Percentiles rank a stretch among this genome's conserved stretches.
Conservation (phyloP, 2,888 invertebrate genomes). For the Anoplius nigerrimus region DNA sequence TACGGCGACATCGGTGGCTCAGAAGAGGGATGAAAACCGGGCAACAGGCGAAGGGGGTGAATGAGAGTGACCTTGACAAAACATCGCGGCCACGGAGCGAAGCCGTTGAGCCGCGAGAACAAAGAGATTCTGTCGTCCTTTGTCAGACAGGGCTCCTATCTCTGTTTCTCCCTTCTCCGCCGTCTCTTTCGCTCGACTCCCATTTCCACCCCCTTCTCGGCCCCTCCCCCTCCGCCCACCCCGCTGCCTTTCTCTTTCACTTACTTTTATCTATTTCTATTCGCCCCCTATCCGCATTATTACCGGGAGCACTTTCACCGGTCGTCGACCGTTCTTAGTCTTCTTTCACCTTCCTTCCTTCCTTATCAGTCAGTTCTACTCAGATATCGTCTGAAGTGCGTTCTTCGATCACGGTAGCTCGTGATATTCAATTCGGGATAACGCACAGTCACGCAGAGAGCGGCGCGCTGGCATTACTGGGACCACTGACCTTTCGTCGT, state of each 20-base stretch:
- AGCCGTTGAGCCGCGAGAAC: slow-evolving; percentile 73
- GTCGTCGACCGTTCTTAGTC: too few species aligned
- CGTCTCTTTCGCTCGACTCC: slow-evolving; percentile 42
- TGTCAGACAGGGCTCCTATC: slow-evolving; percentile 65
- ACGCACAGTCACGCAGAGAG: slow-evolving; percentile 34
- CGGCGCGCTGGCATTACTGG: slow-evolving; percentile 21
- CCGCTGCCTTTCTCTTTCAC: slow-evolving; percentile 47
- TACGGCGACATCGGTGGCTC: slow-evolving; percentile 4
- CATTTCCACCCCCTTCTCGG: slow-evolving; percentile 31
- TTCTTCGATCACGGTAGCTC: neutral
- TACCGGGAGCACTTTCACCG: slow-evolving; percentile 16
- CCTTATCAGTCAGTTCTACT: neutral
- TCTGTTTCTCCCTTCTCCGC: slow-evolving; percentile 50
- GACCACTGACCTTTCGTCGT: slow-evolving; percentile 48
- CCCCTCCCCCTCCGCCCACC: slow-evolving; percentile 1
- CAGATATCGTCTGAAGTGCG: neutral
- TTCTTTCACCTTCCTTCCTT: too few species aligned
- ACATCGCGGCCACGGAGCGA: slow-evolving; percentile 71
- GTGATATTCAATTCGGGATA: neutral
- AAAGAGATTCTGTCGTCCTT: slow-evolving; percentile 74
- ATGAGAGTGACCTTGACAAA: slow-evolving; percentile 75
- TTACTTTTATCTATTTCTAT: slow-evolving; percentile 52
- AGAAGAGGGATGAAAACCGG: slow-evolving; percentile 38
- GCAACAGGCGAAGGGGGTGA: slow-evolving; percentile 65
- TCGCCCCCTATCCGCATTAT: slow-evolving; percentile 47